Percentiles rank a stretch among this genome's conserved stretches.
These are phyloP conservation scores for Cyphomyrus plagiostoma DNA, from an alignment of 2,113 vertebrate species.

Conservation along the genomic window DNA sequence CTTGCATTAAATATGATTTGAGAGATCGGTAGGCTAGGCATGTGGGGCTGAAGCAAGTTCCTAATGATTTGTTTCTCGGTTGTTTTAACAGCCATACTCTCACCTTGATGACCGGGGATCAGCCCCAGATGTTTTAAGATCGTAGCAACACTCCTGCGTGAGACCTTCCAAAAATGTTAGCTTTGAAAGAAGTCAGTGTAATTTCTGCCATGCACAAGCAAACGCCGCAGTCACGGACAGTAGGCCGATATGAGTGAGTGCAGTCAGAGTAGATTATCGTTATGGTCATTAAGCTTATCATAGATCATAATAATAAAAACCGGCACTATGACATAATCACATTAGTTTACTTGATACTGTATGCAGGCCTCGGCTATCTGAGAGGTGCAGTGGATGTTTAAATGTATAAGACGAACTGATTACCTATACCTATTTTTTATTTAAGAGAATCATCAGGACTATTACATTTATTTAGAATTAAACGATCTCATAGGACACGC, in stretches of 20 bases:
- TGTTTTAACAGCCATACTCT: not conserved
- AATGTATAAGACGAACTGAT: not conserved
- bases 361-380: not conserved
- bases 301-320: not conserved
- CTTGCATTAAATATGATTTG: not conserved
- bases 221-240: not conserved
- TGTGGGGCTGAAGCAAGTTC: not conserved
- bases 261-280: not conserved
- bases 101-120: not conserved
- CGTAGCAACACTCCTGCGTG: not conserved
- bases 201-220: not conserved
- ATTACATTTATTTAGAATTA: not conserved
- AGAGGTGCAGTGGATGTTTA: not conserved
- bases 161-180: not conserved
- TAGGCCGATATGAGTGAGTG: not conserved
- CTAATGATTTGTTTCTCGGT: not conserved
- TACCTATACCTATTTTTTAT: not conserved
- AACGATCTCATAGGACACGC: not conserved
- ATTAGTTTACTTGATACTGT: not conserved
- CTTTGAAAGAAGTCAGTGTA: not conserved
- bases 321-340: not conserved
- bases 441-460: not conserved
- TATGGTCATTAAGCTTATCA: not conserved
- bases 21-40: not conserved
- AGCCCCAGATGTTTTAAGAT: not conserved